Conservation (phyloP, 2,888 invertebrate genomes). For the Halocaridina rubra region DNA sequence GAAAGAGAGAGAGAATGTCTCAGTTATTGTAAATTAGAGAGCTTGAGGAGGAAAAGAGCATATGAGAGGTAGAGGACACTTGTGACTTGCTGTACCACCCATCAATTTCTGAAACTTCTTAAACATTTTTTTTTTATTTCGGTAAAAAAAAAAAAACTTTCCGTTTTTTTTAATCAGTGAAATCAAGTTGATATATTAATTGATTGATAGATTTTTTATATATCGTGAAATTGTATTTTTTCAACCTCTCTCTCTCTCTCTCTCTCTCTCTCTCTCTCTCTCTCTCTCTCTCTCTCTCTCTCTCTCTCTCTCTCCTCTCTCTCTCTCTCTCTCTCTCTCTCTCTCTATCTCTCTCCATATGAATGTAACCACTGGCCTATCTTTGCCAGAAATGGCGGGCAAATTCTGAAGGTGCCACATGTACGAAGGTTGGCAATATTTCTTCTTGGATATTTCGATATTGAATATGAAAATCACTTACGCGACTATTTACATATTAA, state of each 20-base stretch:
- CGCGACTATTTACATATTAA: no score
- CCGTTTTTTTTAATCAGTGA: background rate
- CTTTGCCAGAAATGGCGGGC: no score
- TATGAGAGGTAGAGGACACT: background rate
- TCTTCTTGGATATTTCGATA: no score
- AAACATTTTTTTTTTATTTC: background rate
- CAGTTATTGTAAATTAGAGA: background rate
- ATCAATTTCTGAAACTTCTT: background rate
- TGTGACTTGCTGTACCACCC: background rate
- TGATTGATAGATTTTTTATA: background rate
- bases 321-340: no score
- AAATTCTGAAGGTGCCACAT: no score
- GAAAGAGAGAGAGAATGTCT: background rate
- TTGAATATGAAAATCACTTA: no score
- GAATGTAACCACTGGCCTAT: background rate
- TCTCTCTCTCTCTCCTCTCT: background rate
- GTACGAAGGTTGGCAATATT: no score
- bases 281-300: background rate
- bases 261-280: background rate
- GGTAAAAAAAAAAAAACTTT: no score
- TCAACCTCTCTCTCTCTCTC: background rate
- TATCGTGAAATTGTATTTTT: background rate
- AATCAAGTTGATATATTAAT: background rate
- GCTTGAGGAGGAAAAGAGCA: background rate
- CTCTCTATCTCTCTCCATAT: no score